These are phyloP conservation scores for Proisotoma minuta DNA, from an alignment of 2,888 invertebrate genomes.

Conservation along the genomic window DNA sequence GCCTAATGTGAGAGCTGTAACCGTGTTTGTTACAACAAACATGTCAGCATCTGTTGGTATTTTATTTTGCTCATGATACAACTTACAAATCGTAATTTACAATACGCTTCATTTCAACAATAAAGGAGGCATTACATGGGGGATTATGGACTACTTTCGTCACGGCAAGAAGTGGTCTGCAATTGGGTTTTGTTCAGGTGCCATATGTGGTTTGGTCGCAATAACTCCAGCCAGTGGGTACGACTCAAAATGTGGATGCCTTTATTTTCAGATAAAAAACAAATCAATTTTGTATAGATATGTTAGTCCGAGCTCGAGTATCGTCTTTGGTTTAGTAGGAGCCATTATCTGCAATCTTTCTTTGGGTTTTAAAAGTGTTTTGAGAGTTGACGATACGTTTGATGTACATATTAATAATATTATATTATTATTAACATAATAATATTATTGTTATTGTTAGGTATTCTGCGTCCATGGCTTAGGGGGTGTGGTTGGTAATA, in stretches of 20 bases:
- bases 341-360: slow-evolving; percentile 35
- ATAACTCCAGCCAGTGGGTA: slow-evolving; percentile 38
- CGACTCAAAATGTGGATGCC: not conserved
- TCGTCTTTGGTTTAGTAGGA: slow-evolving; percentile 38
- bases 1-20: slow-evolving; percentile 33
- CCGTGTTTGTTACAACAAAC: slow-evolving; percentile 38
- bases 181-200: slow-evolving; percentile 34
- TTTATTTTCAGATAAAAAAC: not conserved
- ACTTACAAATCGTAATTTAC: not conserved
- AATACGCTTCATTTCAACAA: not conserved
- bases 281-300: slow-evolving; percentile 11
- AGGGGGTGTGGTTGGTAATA: slow-evolving; percentile 29
- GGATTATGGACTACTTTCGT: slow-evolving; percentile 31
- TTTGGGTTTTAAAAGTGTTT: slow-evolving; percentile 25
- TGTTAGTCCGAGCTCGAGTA: slow-evolving; percentile 25
- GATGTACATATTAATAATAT: too few species aligned
- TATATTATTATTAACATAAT: slow-evolving; percentile 23
- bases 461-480: slow-evolving; percentile 24
- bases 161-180: slow-evolving; percentile 34
- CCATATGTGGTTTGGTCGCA: slow-evolving; percentile 32
- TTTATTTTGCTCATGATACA: not conserved
- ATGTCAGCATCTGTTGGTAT: slow-evolving; percentile 19
- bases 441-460: slow-evolving; percentile 8
- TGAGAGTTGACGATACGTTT: slow-evolving; percentile 39
- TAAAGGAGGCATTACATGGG: slow-evolving; percentile 34